phyloP scores from a whole-genome alignment of 2,113 vertebrate species.

The Tupaia chinensis region DNA sequence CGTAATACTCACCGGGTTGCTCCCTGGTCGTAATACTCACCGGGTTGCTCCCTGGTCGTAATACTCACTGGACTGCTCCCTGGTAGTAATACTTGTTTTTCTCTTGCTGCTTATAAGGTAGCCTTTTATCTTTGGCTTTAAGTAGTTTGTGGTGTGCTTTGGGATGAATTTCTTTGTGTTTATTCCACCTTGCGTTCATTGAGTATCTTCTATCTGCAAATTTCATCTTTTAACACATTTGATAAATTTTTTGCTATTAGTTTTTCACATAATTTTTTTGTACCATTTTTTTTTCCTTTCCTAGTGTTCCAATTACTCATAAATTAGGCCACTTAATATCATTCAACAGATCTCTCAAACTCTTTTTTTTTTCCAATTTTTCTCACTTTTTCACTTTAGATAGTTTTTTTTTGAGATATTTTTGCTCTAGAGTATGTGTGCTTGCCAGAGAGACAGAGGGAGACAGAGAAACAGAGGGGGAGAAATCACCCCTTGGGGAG shows the following conservation, averaged over 20 bases:
- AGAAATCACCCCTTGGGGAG: no score
- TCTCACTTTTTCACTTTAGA: neutral
- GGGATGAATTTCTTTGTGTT: neutral
- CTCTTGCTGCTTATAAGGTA: neutral
- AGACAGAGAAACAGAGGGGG: no score
- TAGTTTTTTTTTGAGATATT: neutral
- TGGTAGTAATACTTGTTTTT: neutral
- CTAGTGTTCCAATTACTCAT: neutral
- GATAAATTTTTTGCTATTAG: neutral
- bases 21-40: no score
- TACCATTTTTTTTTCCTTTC: neutral
- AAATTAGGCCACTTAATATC: neutral
- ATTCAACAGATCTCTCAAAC: neutral
- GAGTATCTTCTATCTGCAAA: neutral
- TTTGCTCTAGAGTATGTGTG: no score
- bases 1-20: no score
- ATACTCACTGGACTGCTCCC: no score
- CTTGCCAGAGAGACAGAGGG: no score
- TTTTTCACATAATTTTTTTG: neutral
- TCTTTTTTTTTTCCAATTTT: neutral
- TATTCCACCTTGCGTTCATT: neutral
- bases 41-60: no score
- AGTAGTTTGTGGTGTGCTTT: neutral
- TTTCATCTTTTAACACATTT: neutral
- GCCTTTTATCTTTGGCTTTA: neutral